Conservation (phyloP, 2,888 invertebrate genomes). For the Idaea dimidiata region DNA sequence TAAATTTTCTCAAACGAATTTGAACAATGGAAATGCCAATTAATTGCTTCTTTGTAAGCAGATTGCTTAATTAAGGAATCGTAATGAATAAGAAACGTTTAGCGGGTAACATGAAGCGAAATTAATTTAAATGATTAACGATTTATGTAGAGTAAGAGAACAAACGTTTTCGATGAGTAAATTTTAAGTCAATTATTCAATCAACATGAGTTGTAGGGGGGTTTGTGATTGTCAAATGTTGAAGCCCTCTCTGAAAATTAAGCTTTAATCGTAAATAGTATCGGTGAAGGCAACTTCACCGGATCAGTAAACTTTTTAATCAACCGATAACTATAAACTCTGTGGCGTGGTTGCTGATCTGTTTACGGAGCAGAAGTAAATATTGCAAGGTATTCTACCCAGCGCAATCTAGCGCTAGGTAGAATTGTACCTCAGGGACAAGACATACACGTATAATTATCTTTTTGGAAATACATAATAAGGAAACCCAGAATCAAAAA, state of each 20-base stretch:
- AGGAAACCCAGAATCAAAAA: too few species aligned
- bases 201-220: background rate
- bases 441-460: too few species aligned
- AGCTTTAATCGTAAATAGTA: background rate
- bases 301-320: too few species aligned
- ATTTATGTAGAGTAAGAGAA: conserved; percentile 47
- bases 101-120: conserved; percentile 67
- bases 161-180: conserved; percentile 27
- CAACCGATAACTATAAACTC: too few species aligned
- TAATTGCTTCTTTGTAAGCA: conserved; percentile 78
- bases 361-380: too few species aligned
- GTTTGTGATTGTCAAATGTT: background rate
- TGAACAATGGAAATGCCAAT: conserved; percentile 71
- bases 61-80: conserved; percentile 79
- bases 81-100: conserved; percentile 75
- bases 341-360: too few species aligned
- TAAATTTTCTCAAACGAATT: conserved; percentile 54
- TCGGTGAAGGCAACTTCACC: too few species aligned
- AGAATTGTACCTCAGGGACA: too few species aligned
- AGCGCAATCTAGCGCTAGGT: too few species aligned
- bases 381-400: too few species aligned
- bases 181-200: conserved; percentile 49
- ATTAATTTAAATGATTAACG: conserved; percentile 79
- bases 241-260: background rate
- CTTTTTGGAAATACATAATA: too few species aligned